phyloP scores from a whole-genome alignment of 2,888 invertebrate species.

The Doris montereyensis region DNA sequence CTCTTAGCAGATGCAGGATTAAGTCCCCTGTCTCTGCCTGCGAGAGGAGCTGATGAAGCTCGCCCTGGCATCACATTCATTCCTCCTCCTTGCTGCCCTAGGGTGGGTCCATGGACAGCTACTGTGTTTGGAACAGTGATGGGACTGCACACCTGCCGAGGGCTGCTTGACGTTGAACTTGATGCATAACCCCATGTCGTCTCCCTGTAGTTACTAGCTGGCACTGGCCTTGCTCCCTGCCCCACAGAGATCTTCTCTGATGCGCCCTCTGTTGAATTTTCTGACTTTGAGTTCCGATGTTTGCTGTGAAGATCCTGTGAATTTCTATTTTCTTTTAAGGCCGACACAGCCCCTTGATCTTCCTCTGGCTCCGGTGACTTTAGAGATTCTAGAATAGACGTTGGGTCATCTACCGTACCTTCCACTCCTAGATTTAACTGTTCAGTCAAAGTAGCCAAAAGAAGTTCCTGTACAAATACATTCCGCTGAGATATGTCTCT shows the following conservation, averaged over 20 bases:
- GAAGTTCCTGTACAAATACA: slow-evolving; percentile 81
- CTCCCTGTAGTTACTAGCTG: slow-evolving; percentile 32
- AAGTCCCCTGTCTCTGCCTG: slow-evolving; percentile 44
- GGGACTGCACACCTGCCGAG: slow-evolving; percentile 36
- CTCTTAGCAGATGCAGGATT: slow-evolving; percentile 66
- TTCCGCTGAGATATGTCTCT: slow-evolving; percentile 77
- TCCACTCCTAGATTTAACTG: slow-evolving; percentile 55
- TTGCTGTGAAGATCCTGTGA: slow-evolving; percentile 35
- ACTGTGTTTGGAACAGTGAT: slow-evolving; percentile 42
- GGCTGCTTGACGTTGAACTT: not conserved
- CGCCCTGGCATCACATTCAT: slow-evolving; percentile 37
- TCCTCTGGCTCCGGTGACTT: slow-evolving; percentile 47
- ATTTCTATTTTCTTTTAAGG: slow-evolving; percentile 35
- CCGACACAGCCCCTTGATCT: slow-evolving; percentile 30
- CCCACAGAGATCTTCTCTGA: slow-evolving; percentile 33
- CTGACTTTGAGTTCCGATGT: slow-evolving; percentile 20
- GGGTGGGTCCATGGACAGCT: slow-evolving; percentile 36
- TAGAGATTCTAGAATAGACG: slow-evolving; percentile 47
- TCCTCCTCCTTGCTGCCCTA: slow-evolving; percentile 24
- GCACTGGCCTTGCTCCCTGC: slow-evolving; percentile 28
- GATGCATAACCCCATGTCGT: slow-evolving; percentile 24
- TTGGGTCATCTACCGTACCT: slow-evolving; percentile 48
- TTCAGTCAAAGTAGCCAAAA: slow-evolving; percentile 78
- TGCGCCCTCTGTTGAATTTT: slow-evolving; percentile 30
- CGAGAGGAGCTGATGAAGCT: slow-evolving; percentile 30